Conservation (phyloP, 2,797 vertebrate genomes). For the Rhynchonycteris naso region DNA sequence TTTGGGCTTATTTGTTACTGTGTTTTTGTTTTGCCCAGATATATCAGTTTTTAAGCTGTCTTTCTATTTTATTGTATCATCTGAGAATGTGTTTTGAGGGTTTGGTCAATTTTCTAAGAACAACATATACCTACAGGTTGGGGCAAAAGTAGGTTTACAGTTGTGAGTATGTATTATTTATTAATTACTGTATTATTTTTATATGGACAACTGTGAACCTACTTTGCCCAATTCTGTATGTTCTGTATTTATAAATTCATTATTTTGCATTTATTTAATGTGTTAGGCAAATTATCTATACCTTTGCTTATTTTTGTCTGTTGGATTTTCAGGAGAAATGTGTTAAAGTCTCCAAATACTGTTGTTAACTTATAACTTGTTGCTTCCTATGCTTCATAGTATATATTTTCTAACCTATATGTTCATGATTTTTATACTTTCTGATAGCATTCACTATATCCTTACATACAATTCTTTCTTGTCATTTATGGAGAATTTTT, state of each 20-base stretch:
- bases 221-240: neutral
- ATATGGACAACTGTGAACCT: neutral
- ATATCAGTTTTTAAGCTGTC: neutral
- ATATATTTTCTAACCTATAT: neutral
- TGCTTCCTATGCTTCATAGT: neutral
- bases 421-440: neutral
- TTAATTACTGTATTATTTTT: neutral
- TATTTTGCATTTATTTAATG: neutral
- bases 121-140: neutral
- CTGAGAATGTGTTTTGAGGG: neutral
- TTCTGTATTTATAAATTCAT: neutral
- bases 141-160: neutral
- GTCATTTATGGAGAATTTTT: neutral
- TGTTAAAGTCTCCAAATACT: neutral
- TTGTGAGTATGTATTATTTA: neutral
- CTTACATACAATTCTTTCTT: neutral
- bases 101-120: neutral
- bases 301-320: neutral
- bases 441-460: neutral
- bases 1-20: constrained; percentile 3
- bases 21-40: neutral
- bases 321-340: neutral
- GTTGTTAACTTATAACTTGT: neutral
- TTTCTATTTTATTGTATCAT: neutral
- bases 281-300: neutral